Evolutionary conservation across 1,140 invertebrate species (phyloP).

Genomic region (Sitobion miscanthi): DNA sequence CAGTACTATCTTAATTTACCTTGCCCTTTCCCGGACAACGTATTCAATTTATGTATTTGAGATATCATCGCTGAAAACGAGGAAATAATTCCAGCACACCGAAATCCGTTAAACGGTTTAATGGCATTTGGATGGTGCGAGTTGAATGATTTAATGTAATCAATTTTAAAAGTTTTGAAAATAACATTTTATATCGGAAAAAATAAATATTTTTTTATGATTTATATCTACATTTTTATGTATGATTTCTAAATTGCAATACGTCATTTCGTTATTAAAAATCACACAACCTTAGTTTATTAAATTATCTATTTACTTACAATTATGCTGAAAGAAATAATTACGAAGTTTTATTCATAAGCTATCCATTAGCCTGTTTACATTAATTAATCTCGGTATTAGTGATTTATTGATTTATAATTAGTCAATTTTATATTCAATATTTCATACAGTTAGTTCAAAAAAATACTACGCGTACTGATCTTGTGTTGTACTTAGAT

Average conservation of each 20-base stretch:
- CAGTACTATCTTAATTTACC: constrained; percentile 41
- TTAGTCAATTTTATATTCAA: no score
- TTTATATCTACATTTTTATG: neutral
- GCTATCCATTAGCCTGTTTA: no score
- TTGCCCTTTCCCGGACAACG: constrained; percentile 22
- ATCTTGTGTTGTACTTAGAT: no score
- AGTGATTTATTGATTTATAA: no score
- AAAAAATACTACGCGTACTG: no score
- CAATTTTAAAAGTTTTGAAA: constrained; percentile 35
- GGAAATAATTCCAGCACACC: constrained; percentile 12
- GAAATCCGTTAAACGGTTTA: constrained; percentile 47
- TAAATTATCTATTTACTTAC: neutral
- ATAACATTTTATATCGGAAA: neutral
- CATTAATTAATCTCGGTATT: no score
- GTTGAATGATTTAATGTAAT: constrained; percentile 32
- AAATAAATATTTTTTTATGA: neutral
- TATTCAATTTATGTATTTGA: constrained; percentile 45
- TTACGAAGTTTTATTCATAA: neutral
- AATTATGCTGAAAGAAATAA: neutral
- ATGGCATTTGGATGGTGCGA: neutral
- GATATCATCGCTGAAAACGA: constrained; percentile 46
- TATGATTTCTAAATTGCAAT: neutral
- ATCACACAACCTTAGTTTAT: neutral
- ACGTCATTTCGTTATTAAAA: neutral
- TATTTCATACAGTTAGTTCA: no score